Evolutionary conservation across 2,113 vertebrate genomes (phyloP).

Genomic region (Lophochroa leadbeateri): DNA sequence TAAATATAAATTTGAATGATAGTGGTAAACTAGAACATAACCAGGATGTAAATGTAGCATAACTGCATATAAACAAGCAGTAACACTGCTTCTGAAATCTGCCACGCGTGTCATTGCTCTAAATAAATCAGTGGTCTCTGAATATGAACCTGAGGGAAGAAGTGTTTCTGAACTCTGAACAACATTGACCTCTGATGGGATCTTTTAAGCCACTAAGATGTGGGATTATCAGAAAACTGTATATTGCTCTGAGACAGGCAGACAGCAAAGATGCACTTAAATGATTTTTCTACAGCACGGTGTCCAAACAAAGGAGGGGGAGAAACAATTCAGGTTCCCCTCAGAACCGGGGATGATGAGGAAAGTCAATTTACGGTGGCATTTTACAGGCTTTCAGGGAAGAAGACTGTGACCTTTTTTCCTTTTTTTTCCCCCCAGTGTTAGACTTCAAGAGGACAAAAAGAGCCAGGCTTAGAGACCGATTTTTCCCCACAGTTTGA

Average conservation of each 20-base stretch:
- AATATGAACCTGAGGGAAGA: not conserved
- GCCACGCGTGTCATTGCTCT: rapidly evolving
- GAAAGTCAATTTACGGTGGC: not conserved
- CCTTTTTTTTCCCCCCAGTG: not conserved
- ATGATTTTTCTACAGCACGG: not conserved
- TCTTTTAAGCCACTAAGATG: not conserved
- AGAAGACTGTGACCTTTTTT: not conserved
- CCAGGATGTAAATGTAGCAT: not conserved
- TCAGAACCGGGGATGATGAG: not conserved
- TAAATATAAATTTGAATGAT: not conserved
- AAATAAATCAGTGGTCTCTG: not conserved
- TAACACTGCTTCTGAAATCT: not conserved
- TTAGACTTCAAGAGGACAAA: not conserved
- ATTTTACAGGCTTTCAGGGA: not conserved
- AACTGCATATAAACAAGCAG: not conserved
- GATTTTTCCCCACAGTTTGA: not conserved
- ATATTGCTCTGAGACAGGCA: not conserved
- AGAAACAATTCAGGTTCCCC: not conserved
- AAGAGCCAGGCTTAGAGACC: not conserved
- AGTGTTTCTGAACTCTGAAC: not conserved
- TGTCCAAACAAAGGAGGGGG: not conserved
- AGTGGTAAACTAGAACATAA: not conserved
- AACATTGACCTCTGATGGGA: not conserved
- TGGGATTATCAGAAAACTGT: not conserved
- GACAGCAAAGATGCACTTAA: constrained; percentile 15